A percentile compares a stretch with the other conserved stretches of the same genome.
Evolutionary conservation across 2,797 vertebrate genomes (phyloP).

Genomic region (Danionella dracula): DNA sequence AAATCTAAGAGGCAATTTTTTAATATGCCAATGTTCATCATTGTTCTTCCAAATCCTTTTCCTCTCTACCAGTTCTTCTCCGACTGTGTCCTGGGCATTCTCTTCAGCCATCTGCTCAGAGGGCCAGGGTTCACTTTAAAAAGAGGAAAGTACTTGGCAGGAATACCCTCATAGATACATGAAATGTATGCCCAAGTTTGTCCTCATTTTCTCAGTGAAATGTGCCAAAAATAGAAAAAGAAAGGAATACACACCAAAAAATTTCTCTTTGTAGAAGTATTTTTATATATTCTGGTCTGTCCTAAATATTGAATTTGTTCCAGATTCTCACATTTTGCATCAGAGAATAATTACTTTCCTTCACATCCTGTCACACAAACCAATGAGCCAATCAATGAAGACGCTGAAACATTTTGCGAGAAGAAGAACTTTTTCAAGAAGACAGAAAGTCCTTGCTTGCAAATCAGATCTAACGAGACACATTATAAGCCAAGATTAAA

Average conservation of each 20-base stretch:
- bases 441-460: background rate
- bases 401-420: background rate
- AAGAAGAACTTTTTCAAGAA: background rate
- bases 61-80: slow-evolving; percentile 22
- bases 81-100: slow-evolving; percentile 63
- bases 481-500: background rate
- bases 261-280: background rate
- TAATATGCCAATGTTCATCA: no score
- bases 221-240: background rate
- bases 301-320: slow-evolving; percentile 21
- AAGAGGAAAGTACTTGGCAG: slow-evolving; percentile 38
- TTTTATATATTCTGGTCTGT: background rate
- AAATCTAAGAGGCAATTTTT: no score
- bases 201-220: slow-evolving; percentile 20
- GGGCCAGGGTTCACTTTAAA: slow-evolving; percentile 56
- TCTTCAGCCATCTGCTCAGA: slow-evolving; percentile 69
- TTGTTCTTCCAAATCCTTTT: slow-evolving; percentile 39
- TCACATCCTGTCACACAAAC: background rate
- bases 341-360: slow-evolving; percentile 9
- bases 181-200: slow-evolving; percentile 6
- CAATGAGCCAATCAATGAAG: background rate
- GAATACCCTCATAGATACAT: slow-evolving; percentile 33
- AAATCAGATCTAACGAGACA: background rate
- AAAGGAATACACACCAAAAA: background rate
- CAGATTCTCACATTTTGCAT: slow-evolving; percentile 22